phyloP scores from a whole-genome alignment of 2,888 invertebrate genomes.

The Stramonita haemastoma region DNA sequence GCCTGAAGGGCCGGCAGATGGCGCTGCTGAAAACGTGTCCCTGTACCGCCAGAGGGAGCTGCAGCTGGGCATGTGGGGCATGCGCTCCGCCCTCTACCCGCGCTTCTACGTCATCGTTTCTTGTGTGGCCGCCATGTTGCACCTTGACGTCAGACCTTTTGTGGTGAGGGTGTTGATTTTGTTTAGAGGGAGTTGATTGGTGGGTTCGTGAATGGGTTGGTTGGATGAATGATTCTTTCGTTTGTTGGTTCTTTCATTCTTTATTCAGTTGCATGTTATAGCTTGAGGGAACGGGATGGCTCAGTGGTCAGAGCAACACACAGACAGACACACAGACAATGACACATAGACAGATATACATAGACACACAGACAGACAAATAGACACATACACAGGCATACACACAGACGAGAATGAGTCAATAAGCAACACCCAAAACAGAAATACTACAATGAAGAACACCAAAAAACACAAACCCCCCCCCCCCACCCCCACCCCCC shows the following conservation, averaged over 20 bases:
- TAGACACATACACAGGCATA: too few relatives aligned
- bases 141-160: constrained; percentile 55
- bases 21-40: constrained; percentile 45
- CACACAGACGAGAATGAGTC: too few relatives aligned
- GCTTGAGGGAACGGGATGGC: too few relatives aligned
- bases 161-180: constrained; percentile 53
- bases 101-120: constrained; percentile 57
- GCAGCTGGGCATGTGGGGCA: constrained; percentile 66
- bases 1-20: not conserved
- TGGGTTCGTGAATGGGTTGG: not conserved
- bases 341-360: too few relatives aligned
- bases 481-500: not conserved
- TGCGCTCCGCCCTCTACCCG: constrained; percentile 68
- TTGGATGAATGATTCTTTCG: too few relatives aligned
- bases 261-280: not conserved
- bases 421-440: too few relatives aligned
- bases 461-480: too few relatives aligned
- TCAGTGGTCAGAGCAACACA: too few relatives aligned
- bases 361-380: too few relatives aligned
- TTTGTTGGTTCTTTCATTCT: not conserved
- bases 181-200: not conserved
- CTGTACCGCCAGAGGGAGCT: constrained; percentile 55
- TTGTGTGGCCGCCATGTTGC: constrained; percentile 46
- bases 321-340: too few relatives aligned
- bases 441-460: too few relatives aligned